These are phyloP conservation scores for Natator depressus DNA, from an alignment of 2,113 vertebrate genomes.

Conservation along the genomic window DNA sequence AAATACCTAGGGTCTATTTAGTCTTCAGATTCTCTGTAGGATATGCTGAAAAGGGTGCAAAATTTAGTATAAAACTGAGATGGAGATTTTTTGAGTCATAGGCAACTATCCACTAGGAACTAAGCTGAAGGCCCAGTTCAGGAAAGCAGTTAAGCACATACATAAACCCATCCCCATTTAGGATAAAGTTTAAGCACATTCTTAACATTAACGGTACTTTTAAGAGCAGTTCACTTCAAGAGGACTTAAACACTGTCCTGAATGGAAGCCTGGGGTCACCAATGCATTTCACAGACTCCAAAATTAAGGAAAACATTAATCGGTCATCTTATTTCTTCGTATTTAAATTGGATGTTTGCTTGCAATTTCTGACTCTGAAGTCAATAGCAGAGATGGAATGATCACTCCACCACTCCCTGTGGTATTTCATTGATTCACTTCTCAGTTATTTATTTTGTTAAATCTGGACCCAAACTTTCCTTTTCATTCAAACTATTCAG, in stretches of 20 bases:
- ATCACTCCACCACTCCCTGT: neutral
- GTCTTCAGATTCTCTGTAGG: too few relatives aligned
- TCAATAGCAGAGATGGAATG: constrained; percentile 14
- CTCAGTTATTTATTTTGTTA: neutral
- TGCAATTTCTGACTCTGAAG: constrained; percentile 6
- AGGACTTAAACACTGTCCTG: neutral
- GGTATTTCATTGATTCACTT: constrained; percentile 11
- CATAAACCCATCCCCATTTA: fast-evolving
- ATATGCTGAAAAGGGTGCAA: neutral
- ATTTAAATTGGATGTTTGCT: constrained; percentile 38
- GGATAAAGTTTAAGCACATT: fast-evolving
- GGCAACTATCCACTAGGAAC: neutral
- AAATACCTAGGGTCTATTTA: neutral
- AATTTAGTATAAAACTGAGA: fast-evolving
- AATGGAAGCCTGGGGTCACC: neutral
- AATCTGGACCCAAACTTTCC: constrained; percentile 27
- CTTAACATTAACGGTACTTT: fast-evolving
- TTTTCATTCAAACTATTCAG: constrained; percentile 47
- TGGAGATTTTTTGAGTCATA: fast-evolving
- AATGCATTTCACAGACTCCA: neutral
- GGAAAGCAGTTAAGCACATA: fast-evolving
- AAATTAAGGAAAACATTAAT: constrained; percentile 33
- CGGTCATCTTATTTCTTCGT: neutral
- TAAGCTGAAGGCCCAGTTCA: neutral
- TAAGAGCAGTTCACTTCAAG: neutral